Percentiles rank a stretch among this genome's conserved stretches.
These are phyloP conservation scores for Montipora capitata DNA, from an alignment of 92 coral and sea anemone genomes.

Conservation along the genomic window DNA sequence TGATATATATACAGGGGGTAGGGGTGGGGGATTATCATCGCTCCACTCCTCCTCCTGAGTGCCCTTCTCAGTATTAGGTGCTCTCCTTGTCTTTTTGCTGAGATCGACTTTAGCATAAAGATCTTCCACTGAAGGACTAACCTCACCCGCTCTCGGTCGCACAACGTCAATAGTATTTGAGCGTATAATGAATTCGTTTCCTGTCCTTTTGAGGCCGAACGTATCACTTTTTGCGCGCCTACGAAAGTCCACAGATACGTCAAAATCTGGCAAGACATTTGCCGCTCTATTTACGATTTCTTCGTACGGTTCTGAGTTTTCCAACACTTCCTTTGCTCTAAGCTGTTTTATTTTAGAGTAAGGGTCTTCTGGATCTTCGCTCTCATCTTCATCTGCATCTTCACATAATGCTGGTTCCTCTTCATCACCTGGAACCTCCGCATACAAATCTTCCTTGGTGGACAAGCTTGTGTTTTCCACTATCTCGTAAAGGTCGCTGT, in stretches of 20 bases:
- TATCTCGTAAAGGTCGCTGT: constrained; percentile 34
- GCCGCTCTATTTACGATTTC: constrained; percentile 7
- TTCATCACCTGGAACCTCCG: background rate
- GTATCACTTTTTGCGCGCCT: constrained; percentile 20
- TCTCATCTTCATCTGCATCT: background rate
- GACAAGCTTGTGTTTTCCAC: background rate
- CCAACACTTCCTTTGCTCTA: background rate
- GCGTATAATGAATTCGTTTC: constrained; percentile 14
- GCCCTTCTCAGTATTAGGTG: background rate
- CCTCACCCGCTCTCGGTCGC: background rate
- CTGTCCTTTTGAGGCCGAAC: background rate
- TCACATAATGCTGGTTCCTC: background rate
- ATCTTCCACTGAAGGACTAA: constrained; percentile 25
- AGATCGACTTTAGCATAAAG: constrained; percentile 77
- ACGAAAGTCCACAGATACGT: background rate
- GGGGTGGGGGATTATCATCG: constrained; percentile 69
- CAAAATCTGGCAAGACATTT: background rate
- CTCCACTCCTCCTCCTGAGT: constrained; percentile 29
- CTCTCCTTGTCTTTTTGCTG: constrained; percentile 47
- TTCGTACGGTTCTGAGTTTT: background rate
- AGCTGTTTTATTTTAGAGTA: constrained; percentile 12
- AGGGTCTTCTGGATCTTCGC: constrained; percentile 18
- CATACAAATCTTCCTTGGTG: constrained; percentile 4
- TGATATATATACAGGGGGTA: constrained; percentile 66
- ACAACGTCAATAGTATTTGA: constrained; percentile 25